phyloP scores from a whole-genome alignment of 2,888 invertebrate genomes.

The Ditylenchus weischeri region DNA sequence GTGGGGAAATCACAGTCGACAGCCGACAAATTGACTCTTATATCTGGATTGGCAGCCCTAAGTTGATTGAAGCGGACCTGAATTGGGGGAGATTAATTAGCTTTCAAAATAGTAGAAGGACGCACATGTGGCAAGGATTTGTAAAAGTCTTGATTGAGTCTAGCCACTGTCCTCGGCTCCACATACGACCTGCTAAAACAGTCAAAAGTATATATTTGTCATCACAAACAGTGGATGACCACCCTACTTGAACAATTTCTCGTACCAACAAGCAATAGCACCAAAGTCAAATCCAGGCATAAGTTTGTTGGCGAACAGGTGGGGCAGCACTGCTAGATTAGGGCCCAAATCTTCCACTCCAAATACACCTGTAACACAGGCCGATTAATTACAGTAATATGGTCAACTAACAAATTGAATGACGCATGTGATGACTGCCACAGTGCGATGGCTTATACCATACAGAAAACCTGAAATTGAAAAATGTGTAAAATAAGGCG shows the following conservation, averaged over 20 bases:
- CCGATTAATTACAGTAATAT: no score
- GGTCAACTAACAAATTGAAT: constrained; percentile 18
- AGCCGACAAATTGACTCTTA: background rate
- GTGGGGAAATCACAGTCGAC: constrained; percentile 6
- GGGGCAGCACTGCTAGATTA: constrained; percentile 7
- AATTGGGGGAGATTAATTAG: background rate
- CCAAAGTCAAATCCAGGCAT: constrained; percentile 31
- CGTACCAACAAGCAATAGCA: constrained; percentile 27
- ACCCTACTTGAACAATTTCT: constrained; percentile 15
- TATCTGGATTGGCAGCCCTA: background rate
- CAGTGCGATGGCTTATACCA: constrained; percentile 11
- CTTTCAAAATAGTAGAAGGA: background rate
- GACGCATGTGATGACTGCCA: constrained; percentile 16
- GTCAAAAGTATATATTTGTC: no score
- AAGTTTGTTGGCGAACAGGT: constrained; percentile 31
- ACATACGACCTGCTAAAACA: constrained; percentile 10
- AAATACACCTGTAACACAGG: constrained; percentile 13
- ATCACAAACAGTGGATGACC: no score
- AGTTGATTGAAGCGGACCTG: constrained; percentile 6
- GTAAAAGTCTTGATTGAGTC: constrained; percentile 3
- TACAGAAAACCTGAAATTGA: constrained; percentile 6
- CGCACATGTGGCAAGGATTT: constrained; percentile 5
- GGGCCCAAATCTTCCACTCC: constrained; percentile 27
- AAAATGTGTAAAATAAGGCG: no score
- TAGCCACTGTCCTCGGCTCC: background rate